Base-by-base conservation (phyloP, 1,140 invertebrate genomes). In the Dreissena rostriformis region DNA sequence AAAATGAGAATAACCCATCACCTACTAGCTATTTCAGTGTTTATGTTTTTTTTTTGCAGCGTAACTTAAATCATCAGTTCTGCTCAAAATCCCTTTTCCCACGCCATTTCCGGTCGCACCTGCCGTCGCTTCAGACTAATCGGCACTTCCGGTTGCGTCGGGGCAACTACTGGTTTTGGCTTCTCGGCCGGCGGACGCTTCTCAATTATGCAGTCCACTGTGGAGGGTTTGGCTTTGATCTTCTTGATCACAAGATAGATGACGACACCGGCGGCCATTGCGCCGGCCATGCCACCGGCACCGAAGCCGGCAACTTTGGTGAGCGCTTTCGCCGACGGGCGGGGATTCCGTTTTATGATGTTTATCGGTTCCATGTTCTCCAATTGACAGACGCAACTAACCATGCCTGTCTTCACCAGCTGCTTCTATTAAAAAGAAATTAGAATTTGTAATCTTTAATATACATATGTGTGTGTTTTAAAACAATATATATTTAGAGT, bases 271-370 rank as follows among this genome's bases (percentile, higher is more conserved):
- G 63, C 19, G 1, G 26, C 28, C 55, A 75, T 24, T 11, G 73
- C 65, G 10, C 73, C 73, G n/a, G 24, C 73, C 73, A 75, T 75
- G 10, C 73, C 73, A 1, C 73, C 53, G 19, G 73, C 73, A 28
- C 73, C 73, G 39, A 63, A 75, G 2, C 73, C 73, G 19, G 73
- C 73, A 0, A 61, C 73, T n/a, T 57, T 63, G 14, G n/a, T n/a
- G 24, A 75, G 29, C 14, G 61, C 51, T 55, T 63, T 29, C 65
- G 28, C n/a, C n/a, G 28, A 11, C 39, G 73, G 5, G 12, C 61
- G n/a, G 6, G 73, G 73, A 39, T 49, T 14, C 28, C 65, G 61
- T 22, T 75, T 75, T 24, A 75, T 65, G 11, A 75, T 17, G 19
- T 75, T 17, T 1, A 75, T 22, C 11, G 39, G 39, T 39, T 63